Base-by-base conservation (phyloP, 2,113 vertebrate genomes). In the Sphaerodactylus townsendi region DNA sequence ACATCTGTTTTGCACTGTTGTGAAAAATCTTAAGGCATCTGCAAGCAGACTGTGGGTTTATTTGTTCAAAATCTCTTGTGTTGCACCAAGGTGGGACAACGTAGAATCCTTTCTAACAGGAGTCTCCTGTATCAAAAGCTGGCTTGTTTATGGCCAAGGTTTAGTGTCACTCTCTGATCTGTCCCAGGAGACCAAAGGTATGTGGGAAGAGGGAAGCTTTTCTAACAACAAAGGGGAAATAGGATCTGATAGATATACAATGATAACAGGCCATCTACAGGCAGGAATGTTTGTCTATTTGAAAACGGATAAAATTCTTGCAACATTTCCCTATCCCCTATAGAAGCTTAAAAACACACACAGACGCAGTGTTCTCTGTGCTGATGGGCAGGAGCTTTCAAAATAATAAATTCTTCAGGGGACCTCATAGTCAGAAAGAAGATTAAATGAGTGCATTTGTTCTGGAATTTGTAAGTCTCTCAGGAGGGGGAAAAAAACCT, bases 151-250 rank as follows among this genome's bases (percentile, higher is more conserved):
- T 50, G 35, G 88, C 83, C 74, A 85, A 92, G 85, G 83, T 93
- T 95, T 93, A 84, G 87, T 88, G 87, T 91, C 91, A 69, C 84
- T 78, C 77, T 90, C 92, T 82, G 86, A 91, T 94, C 86, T 66
- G 85, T 84, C 88, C 87, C 90, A 90, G 89, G 90, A 91, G 93
- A 94, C 89, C 84, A 91, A 89, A 95, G 84, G 86, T 95, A 90
- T 94, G 89, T 92, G 75, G 86, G 87, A 94, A 89, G 89, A 86
- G 77, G 88, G 90, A 88, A 91, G 87, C 82, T 83, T 91, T 95
- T 93, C 90, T 90, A 92, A 92, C 94, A 81, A 85, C 83, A 77
- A 89, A 1, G 68, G 94, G 59, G 92, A 93, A 95, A 90, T 91
- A 70, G 77, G 87, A 87, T 91, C 71, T 37, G 79, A 80, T 92